phyloP scores from a whole-genome alignment of 2,113 vertebrate species.

The Drymodes brunneopygia region DNA sequence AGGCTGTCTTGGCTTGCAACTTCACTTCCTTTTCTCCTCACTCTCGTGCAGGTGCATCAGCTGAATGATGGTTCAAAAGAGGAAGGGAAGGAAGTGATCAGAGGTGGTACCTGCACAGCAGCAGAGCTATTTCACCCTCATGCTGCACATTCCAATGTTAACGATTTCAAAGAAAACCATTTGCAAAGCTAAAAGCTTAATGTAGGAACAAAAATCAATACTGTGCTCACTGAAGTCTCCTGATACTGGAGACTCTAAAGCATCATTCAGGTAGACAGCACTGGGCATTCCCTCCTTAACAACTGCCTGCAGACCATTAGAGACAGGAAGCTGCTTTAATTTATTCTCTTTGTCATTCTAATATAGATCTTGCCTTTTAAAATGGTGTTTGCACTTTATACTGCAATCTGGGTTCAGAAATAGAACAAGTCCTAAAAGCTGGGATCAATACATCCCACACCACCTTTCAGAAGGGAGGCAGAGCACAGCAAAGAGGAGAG shows the following conservation, averaged over 20 bases:
- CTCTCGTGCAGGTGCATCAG: neutral
- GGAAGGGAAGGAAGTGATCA: neutral
- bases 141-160: neutral
- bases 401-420: neutral
- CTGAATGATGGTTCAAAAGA: neutral
- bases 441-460: neutral
- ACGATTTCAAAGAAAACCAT: constrained; percentile 25
- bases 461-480: neutral
- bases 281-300: neutral
- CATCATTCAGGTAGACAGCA: neutral
- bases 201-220: constrained; percentile 56
- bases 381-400: neutral
- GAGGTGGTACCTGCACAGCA: neutral
- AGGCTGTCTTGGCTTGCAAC: neutral
- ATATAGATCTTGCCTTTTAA: constrained; percentile 21
- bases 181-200: constrained; percentile 50
- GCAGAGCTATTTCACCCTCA: neutral
- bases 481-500: neutral
- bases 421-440: constrained; percentile 6
- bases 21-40: neutral
- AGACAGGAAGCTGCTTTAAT: neutral
- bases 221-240: neutral
- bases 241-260: neutral
- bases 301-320: neutral
- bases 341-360: constrained; percentile 22